These are phyloP conservation scores for Channa argus DNA, from an alignment of 2,113 vertebrate species.

Conservation along the genomic window DNA sequence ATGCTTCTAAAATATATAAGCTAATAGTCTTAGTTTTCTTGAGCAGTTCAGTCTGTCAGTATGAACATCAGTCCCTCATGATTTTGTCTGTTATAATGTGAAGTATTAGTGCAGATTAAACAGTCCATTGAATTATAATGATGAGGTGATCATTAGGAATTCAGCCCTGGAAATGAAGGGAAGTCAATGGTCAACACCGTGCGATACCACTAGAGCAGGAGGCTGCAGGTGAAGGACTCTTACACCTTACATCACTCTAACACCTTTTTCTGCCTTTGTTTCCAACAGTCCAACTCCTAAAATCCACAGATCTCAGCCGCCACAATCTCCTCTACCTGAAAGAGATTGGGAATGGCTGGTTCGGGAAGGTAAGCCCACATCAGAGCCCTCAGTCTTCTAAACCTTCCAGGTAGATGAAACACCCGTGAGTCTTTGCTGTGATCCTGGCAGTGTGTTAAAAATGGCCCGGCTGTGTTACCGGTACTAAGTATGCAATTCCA, in stretches of 20 bases:
- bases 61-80: too few relatives aligned
- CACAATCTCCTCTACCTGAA: constrained; percentile 95
- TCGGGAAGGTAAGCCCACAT: constrained; percentile 90
- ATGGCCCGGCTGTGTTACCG: constrained; percentile 44
- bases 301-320: constrained; percentile 87
- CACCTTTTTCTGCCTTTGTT: background rate
- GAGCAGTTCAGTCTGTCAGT: too few relatives aligned
- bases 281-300: constrained; percentile 88
- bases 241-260: background rate
- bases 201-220: background rate
- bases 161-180: background rate
- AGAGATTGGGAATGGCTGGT: constrained; percentile 95
- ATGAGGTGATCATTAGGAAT: too few relatives aligned
- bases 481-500: constrained; percentile 13
- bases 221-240: background rate
- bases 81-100: too few relatives aligned
- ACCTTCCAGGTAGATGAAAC: constrained; percentile 14
- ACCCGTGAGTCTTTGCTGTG: constrained; percentile 2
- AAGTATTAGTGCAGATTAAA: too few relatives aligned
- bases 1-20: too few relatives aligned
- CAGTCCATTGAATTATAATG: too few relatives aligned
- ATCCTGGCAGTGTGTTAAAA: constrained; percentile 26
- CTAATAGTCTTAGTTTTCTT: too few relatives aligned
- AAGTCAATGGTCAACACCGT: background rate
- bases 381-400: background rate